These are phyloP conservation scores for Phthorimaea operculella DNA, from an alignment of 1,140 invertebrate species.

Conservation along the genomic window DNA sequence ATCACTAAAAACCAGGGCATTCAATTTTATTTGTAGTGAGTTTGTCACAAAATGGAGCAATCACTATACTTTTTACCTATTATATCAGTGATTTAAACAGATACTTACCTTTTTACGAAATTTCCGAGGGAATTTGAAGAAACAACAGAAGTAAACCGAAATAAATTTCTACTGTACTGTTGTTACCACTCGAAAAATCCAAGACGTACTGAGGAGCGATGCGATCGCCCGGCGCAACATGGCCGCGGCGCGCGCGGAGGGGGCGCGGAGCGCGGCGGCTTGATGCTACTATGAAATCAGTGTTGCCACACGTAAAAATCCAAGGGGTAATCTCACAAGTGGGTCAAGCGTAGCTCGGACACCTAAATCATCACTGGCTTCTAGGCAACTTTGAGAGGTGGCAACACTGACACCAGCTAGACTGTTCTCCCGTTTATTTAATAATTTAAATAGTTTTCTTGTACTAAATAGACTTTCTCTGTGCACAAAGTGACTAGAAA, in stretches of 20 bases:
- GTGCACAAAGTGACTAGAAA: too few species aligned
- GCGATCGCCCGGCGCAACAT: neutral
- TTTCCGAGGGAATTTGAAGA: too few species aligned
- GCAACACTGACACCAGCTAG: too few species aligned
- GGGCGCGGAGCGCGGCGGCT: neutral
- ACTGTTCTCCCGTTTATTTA: too few species aligned
- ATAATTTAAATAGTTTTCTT: too few species aligned
- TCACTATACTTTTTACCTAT: neutral
- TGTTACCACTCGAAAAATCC: neutral
- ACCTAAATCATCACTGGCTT: too few species aligned
- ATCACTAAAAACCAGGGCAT: neutral
- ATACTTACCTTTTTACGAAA: neutral
- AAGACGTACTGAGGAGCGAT: conserved; percentile 2
- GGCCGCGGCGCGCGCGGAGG: neutral
- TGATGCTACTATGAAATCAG: neutral
- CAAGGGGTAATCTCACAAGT: conserved; percentile 2
- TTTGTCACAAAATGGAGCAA: neutral
- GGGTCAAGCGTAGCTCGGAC: conserved; percentile 5
- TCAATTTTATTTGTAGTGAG: neutral
- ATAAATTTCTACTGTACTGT: neutral
- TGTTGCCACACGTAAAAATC: neutral
- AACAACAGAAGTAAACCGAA: neutral
- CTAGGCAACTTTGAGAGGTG: too few species aligned
- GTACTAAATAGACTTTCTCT: too few species aligned
- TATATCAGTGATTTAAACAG: neutral